phyloP scores from a whole-genome alignment of 1,140 invertebrate species.

The Drepana arcuata region DNA sequence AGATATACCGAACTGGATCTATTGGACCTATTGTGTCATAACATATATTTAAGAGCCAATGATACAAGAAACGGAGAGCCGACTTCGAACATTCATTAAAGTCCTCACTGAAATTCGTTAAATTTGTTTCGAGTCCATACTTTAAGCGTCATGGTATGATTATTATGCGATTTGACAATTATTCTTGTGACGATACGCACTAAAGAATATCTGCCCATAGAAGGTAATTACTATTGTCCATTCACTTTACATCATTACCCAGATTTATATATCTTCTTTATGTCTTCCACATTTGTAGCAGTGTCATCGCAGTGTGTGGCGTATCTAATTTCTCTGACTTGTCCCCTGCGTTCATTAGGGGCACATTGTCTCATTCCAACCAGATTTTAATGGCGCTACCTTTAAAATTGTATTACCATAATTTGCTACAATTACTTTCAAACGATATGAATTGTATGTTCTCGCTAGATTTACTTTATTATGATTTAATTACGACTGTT shows the following conservation, averaged over 20 bases:
- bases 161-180: constrained; percentile 28
- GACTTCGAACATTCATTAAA: no score
- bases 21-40: constrained; percentile 43
- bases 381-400: constrained; percentile 51
- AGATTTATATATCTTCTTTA: constrained; percentile 49
- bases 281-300: constrained; percentile 39
- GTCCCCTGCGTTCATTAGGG: constrained; percentile 51
- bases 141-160: no score
- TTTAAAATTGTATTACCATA: constrained; percentile 47
- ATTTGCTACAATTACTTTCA: constrained; percentile 35
- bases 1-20: constrained; percentile 48
- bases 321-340: constrained; percentile 60
- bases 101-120: no score
- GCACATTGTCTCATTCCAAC: constrained; percentile 43
- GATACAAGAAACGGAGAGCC: no score
- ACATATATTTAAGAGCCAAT: no score
- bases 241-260: constrained; percentile 57
- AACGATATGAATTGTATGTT: constrained; percentile 22
- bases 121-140: no score
- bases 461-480: constrained; percentile 10
- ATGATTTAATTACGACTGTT: no score
- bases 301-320: constrained; percentile 37
- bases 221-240: constrained; percentile 56
- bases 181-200: constrained; percentile 50
- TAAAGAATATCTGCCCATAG: constrained; percentile 34